These are phyloP conservation scores for Coluber constrictor DNA, from an alignment of 2,797 vertebrate genomes.

Conservation along the genomic window DNA sequence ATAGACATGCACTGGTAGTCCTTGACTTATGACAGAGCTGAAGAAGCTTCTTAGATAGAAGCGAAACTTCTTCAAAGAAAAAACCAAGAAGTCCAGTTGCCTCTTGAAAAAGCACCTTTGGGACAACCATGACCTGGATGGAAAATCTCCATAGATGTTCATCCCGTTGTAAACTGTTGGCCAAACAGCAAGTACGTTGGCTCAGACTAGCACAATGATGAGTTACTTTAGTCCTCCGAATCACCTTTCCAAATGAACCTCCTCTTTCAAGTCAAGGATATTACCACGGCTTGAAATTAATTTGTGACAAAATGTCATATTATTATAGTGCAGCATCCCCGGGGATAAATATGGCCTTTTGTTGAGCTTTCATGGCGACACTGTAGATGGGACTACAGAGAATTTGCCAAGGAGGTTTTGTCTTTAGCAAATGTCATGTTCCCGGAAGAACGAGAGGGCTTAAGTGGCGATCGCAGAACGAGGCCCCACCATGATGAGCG, in stretches of 20 bases:
- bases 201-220: conserved; percentile 8
- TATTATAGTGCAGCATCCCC: conserved; percentile 65
- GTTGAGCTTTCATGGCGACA: conserved; percentile 48
- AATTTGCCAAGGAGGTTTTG: conserved; percentile 57
- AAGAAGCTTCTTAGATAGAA: too few relatives aligned
- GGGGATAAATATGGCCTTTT: conserved; percentile 62
- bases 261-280: conserved; percentile 54
- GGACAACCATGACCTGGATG: too few relatives aligned
- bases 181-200: not conserved
- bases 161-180: not conserved
- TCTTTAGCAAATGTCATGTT: conserved; percentile 57
- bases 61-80: too few relatives aligned
- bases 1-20: too few relatives aligned
- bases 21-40: too few relatives aligned
- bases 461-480: conserved; percentile 38
- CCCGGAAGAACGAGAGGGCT: conserved; percentile 46
- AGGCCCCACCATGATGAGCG: conserved; percentile 40
- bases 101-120: too few relatives aligned
- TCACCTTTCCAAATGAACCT: conserved; percentile 56
- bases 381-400: conserved; percentile 58
- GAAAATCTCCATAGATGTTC: not conserved
- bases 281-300: conserved; percentile 60
- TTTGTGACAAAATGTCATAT: conserved; percentile 65
- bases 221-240: conserved; percentile 55
- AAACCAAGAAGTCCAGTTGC: not conserved